Evolutionary conservation across 2,113 vertebrate genomes (phyloP).

Genomic region (Myrmecophaga tridactyla): DNA sequence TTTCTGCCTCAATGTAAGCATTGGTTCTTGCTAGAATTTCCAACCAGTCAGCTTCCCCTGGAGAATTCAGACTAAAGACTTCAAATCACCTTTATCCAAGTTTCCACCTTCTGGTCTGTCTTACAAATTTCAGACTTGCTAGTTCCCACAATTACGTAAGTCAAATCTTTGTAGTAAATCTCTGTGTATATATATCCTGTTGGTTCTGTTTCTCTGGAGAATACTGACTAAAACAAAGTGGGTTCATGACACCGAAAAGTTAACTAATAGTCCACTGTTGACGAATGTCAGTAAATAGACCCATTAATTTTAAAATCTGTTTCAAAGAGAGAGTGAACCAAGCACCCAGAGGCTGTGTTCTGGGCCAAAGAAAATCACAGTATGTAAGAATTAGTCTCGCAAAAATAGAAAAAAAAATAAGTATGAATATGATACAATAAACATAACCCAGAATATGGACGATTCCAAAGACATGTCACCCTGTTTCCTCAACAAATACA

Average conservation of each 20-base stretch:
- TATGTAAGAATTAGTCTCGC: not conserved
- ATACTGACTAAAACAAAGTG: not conserved
- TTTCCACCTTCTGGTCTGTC: too few relatives aligned
- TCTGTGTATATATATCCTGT: too few relatives aligned
- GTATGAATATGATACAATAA: not conserved
- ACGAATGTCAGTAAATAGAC: not conserved
- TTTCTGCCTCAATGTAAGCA: too few relatives aligned
- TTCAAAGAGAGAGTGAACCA: not conserved
- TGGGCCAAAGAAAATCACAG: not conserved
- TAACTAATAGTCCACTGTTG: not conserved
- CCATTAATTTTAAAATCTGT: not conserved
- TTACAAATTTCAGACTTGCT: too few relatives aligned
- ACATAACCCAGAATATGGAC: not conserved
- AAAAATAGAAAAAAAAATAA: constrained; percentile 20
- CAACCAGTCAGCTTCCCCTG: too few relatives aligned
- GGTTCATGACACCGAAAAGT: not conserved
- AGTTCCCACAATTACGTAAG: too few relatives aligned
- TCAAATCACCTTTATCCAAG: too few relatives aligned
- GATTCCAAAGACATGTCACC: not conserved
- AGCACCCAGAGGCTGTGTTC: not conserved
- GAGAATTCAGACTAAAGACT: too few relatives aligned
- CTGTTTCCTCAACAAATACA: not conserved
- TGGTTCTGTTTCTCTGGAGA: too few relatives aligned
- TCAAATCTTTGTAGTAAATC: too few relatives aligned
- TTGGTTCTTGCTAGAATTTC: too few relatives aligned